Evolutionary conservation across 2,113 vertebrate species (phyloP).

Genomic region (Propithecus coquereli): DNA sequence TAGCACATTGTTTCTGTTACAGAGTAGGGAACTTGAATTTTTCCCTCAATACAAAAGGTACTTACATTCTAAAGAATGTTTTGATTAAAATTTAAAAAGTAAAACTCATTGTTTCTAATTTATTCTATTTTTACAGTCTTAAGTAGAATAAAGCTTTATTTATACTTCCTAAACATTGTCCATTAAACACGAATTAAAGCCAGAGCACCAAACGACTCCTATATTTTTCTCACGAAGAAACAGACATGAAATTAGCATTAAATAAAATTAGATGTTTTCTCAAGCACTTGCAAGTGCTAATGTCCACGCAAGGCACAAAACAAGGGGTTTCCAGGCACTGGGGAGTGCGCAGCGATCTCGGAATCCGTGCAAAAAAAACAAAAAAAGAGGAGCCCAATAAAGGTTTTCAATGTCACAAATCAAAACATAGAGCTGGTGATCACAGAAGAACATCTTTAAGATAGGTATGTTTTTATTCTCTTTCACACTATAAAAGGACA

Average conservation of each 20-base stretch:
- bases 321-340: too few relatives aligned
- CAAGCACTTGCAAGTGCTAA: background rate
- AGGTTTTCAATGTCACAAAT: background rate
- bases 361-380: too few relatives aligned
- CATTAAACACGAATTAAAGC: slow-evolving; percentile 18
- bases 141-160: slow-evolving; percentile 5
- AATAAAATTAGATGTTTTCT: slow-evolving; percentile 29
- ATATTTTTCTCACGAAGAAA: slow-evolving; percentile 15
- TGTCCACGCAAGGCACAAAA: background rate
- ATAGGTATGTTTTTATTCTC: background rate
- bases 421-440: background rate
- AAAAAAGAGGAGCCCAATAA: background rate
- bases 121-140: background rate
- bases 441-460: background rate
- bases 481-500: slow-evolving; percentile 15
- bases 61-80: slow-evolving; percentile 18
- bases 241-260: background rate
- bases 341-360: too few relatives aligned
- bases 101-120: background rate
- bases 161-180: background rate
- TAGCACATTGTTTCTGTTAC: too few relatives aligned
- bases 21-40: too few relatives aligned
- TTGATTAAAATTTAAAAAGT: slow-evolving; percentile 21
- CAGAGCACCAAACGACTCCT: slow-evolving; percentile 3
- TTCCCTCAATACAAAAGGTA: background rate